These are phyloP conservation scores for Schrankia costaestrigalis DNA, from an alignment of 2,888 invertebrate genomes.

Conservation along the genomic window DNA sequence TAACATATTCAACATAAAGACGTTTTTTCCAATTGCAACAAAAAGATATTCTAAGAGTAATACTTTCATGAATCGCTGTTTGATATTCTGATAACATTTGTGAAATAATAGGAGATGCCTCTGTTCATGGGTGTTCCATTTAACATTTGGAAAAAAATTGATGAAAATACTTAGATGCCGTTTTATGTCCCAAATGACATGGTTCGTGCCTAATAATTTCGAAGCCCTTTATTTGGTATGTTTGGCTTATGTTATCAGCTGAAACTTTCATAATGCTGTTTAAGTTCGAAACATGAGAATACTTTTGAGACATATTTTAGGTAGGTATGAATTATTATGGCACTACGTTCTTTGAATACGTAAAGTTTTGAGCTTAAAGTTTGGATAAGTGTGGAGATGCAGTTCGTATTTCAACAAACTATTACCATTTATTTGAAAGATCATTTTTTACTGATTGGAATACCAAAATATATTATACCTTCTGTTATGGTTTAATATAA, in stretches of 20 bases:
- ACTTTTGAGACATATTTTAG: conserved; percentile 17
- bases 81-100: conserved; percentile 73
- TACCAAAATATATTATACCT: too few relatives aligned
- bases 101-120: conserved; percentile 64
- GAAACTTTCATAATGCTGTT: conserved; percentile 26
- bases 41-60: conserved; percentile 17
- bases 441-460: too few relatives aligned
- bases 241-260: conserved; percentile 25
- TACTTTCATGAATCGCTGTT: conserved; percentile 51
- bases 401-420: too few relatives aligned
- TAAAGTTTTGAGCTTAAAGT: too few relatives aligned
- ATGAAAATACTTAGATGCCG: conserved; percentile 47
- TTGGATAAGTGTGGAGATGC: too few relatives aligned
- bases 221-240: conserved; percentile 33
- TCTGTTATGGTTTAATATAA: too few relatives aligned
- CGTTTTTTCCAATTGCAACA: conserved; percentile 24
- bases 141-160: conserved; percentile 45
- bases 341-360: too few relatives aligned
- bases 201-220: conserved; percentile 35
- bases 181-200: conserved; percentile 24
- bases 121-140: conserved; percentile 49
- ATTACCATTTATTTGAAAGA: too few relatives aligned
- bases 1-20: conserved; percentile 36
- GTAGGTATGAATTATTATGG: conserved; percentile 17
- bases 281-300: conserved; percentile 14